Evolutionary conservation across 2,888 invertebrate species (phyloP), one percentile per base, ranked within the genome.

Genomic region (Coremacera marginata): DNA sequence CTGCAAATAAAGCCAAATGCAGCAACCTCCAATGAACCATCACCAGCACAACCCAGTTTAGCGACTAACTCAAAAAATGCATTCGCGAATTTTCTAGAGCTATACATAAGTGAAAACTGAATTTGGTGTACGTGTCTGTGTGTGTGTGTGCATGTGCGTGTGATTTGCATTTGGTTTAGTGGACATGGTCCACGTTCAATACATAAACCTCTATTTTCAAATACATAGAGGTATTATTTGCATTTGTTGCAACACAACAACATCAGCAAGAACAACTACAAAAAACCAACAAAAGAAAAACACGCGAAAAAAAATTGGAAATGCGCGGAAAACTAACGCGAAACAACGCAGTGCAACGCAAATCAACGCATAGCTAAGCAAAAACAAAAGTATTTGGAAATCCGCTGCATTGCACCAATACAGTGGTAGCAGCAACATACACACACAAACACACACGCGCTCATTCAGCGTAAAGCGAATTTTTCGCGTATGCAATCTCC

Each of bases 351-450:
- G 37, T 73, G 63, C 72, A 70, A 57, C 49, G 68, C 77, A 71
- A 72, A 71, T 67, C 77, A 79, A 72, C 75, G 67, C 62, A 67
- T 67, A 78, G 75, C 75, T 78, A 75, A 78, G 67, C 76, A 76
- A 72, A 67, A 84, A 78, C 75, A 77, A 78, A 63, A 71, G 80
- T 81, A 81, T 82, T 82, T 79, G 81, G 80, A 80, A 80, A 78
- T 77, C 73, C 51, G 25, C 44, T 80, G 76, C 81, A 78, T 65
- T 82, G 84, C 85, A 82, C 81, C 84, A 83, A 81, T 82, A 80
- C 81, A 82, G 82, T 77, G 80, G 82, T 82, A 81, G 81, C 81
- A 83, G 14, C 34, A 31, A 57, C 68, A 68, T 9, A 68, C 3
- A 25, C 60, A 27, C 19, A 44, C 14, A 44, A 49, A 51, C 8